phyloP scores from a whole-genome alignment of 2,888 invertebrate species.

The Heliconius ismenius region DNA sequence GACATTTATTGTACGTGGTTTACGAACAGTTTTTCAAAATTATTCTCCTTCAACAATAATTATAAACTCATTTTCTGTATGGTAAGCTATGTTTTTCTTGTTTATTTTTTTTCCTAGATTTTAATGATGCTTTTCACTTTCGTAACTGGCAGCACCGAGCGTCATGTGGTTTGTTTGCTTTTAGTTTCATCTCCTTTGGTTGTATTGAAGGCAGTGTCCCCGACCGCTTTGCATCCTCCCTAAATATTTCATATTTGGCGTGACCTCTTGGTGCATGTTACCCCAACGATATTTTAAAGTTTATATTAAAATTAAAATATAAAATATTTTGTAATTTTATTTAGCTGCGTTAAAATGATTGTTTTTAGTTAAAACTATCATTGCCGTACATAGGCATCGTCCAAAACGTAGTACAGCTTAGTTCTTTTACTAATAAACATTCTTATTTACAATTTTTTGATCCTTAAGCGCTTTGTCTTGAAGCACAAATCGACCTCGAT shows the following conservation, averaged over 20 bases:
- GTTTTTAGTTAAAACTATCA: conserved; percentile 57
- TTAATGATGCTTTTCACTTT: conserved; percentile 57
- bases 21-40: conserved; percentile 37
- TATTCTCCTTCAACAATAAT: conserved; percentile 50
- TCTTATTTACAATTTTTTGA: conserved; percentile 57
- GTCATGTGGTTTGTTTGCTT: conserved; percentile 69
- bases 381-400: conserved; percentile 58
- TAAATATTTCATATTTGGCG: conserved; percentile 76
- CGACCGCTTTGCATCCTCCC: conserved; percentile 81
- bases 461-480: conserved; percentile 69
- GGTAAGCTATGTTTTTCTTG: conserved; percentile 51
- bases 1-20: conserved; percentile 28
- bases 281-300: conserved; percentile 64
- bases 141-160: conserved; percentile 64
- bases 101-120: conserved; percentile 58
- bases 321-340: conserved; percentile 49
- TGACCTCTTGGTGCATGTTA: conserved; percentile 82
- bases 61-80: conserved; percentile 51
- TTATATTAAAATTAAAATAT: conserved; percentile 46
- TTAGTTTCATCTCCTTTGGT: conserved; percentile 75
- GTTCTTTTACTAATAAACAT: conserved; percentile 61
- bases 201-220: conserved; percentile 82
- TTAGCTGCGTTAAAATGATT: conserved; percentile 51
- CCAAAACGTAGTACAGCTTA: conserved; percentile 71
- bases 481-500: conserved; percentile 65